Evolutionary conservation across 2,113 vertebrate genomes (phyloP).

Genomic region (Tinamus guttatus): DNA sequence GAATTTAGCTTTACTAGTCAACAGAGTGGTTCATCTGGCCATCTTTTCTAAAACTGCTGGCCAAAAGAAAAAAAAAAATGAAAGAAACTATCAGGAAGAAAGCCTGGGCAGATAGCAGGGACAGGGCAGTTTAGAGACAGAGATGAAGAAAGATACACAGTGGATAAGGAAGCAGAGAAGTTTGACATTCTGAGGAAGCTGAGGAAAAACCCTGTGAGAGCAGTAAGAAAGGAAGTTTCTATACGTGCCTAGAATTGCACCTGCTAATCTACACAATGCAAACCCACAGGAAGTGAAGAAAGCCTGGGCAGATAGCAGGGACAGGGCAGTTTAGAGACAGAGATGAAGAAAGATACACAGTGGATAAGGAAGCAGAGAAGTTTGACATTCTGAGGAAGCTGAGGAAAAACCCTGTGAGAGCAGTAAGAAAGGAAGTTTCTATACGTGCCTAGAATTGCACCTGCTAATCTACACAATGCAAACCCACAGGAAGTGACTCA

Average conservation of each 20-base stretch:
- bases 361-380: background rate
- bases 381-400: background rate
- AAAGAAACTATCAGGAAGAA: constrained; percentile 15
- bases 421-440: constrained; percentile 55
- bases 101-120: background rate
- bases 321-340: background rate
- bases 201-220: constrained; percentile 5
- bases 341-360: background rate
- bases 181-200: background rate
- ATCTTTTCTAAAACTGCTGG: background rate
- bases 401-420: constrained; percentile 5
- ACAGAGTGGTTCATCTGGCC: background rate
- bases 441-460: constrained; percentile 70
- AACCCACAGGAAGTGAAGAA: constrained; percentile 74
- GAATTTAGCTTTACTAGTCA: background rate
- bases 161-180: background rate
- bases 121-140: background rate
- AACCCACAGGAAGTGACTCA: constrained; percentile 77
- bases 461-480: constrained; percentile 72
- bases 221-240: constrained; percentile 55
- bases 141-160: background rate
- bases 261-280: constrained; percentile 72
- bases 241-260: constrained; percentile 70
- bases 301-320: background rate
- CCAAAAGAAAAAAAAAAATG: background rate